Percentiles rank a stretch among this genome's conserved stretches.
Evolutionary conservation across 2,797 vertebrate genomes (phyloP).

Genomic region (Danio jaintianensis): DNA sequence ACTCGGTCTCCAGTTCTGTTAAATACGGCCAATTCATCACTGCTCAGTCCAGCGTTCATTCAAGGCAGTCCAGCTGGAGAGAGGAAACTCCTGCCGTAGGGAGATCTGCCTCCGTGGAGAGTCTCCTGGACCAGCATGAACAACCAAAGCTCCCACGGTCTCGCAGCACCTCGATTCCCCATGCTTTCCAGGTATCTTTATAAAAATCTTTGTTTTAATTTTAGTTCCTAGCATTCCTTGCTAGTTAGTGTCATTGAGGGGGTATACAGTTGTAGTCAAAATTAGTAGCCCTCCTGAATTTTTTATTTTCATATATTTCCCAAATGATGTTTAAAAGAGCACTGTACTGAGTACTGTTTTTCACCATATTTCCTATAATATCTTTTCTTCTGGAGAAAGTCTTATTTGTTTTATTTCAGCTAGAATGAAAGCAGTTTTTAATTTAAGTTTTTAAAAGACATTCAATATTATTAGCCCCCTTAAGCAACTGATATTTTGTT

Average conservation of each 20-base stretch:
- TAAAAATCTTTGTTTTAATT: conserved; percentile 56
- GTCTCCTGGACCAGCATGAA: conserved; percentile 70
- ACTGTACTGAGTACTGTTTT: no score
- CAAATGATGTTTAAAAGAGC: no score
- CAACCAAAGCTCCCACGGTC: conserved; percentile 65
- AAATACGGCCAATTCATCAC: conserved; percentile 72
- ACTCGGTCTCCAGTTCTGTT: conserved; percentile 73
- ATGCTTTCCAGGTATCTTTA: conserved; percentile 72
- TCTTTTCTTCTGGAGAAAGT: no score
- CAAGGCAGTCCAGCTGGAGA: conserved; percentile 64
- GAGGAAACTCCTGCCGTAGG: conserved; percentile 64
- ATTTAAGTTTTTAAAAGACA: no score
- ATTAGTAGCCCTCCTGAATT: no score
- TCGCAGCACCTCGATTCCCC: conserved; percentile 74
- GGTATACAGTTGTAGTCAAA: no score
- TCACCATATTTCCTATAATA: no score
- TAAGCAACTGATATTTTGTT: conserved; percentile 57
- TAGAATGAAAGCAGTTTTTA: neutral
- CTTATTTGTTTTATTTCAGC: no score
- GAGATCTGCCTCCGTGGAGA: conserved; percentile 72
- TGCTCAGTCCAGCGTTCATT: conserved; percentile 60
- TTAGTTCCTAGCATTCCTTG: conserved; percentile 52
- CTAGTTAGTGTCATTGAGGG: no score
- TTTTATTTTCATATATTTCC: no score
- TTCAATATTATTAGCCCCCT: no score